Conservation (phyloP, 2,797 vertebrate genomes). For the Macroramphosus scolopax region DNA sequence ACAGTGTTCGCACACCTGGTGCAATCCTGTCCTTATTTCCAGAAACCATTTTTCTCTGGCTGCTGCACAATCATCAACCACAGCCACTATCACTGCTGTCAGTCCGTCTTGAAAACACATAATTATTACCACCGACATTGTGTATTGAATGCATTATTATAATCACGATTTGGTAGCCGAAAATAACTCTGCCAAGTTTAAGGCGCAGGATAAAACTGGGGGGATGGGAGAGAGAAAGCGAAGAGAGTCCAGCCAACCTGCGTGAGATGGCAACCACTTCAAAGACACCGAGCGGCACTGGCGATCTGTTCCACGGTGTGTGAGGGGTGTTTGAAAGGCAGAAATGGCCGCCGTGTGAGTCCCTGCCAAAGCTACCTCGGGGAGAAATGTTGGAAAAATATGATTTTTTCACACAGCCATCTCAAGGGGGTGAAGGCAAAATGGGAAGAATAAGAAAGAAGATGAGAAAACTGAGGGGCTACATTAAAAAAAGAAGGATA, state of each 20-base stretch:
- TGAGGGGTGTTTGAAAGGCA: slow-evolving; percentile 80
- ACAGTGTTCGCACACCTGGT: slow-evolving; percentile 51
- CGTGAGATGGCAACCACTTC: slow-evolving; percentile 80
- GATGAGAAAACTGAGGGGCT: slow-evolving; percentile 45
- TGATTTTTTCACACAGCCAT: slow-evolving; percentile 75
- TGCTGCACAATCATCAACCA: slow-evolving; percentile 44
- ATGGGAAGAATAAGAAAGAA: slow-evolving; percentile 47
- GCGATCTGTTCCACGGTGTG: slow-evolving; percentile 75
- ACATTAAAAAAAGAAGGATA: slow-evolving; percentile 49
- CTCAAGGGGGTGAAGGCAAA: slow-evolving; percentile 51
- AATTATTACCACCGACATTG: slow-evolving; percentile 67
- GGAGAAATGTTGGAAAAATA: slow-evolving; percentile 81
- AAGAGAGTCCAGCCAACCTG: slow-evolving; percentile 73
- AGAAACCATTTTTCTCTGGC: slow-evolving; percentile 51
- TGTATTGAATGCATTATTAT: slow-evolving; percentile 44
- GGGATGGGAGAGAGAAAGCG: slow-evolving; percentile 16
- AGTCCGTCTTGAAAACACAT: slow-evolving; percentile 47
- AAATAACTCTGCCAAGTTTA: slow-evolving; percentile 57
- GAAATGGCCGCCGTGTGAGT: slow-evolving; percentile 76
- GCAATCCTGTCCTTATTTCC: slow-evolving; percentile 27
- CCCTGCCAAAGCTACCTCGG: slow-evolving; percentile 80
- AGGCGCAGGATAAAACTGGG: slow-evolving; percentile 65
- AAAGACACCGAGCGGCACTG: slow-evolving; percentile 70
- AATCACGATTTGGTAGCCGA: slow-evolving; percentile 53
- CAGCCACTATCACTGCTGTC: slow-evolving; percentile 31